phyloP scores from a whole-genome alignment of 2,113 vertebrate species.

The Notechis scutatus region DNA sequence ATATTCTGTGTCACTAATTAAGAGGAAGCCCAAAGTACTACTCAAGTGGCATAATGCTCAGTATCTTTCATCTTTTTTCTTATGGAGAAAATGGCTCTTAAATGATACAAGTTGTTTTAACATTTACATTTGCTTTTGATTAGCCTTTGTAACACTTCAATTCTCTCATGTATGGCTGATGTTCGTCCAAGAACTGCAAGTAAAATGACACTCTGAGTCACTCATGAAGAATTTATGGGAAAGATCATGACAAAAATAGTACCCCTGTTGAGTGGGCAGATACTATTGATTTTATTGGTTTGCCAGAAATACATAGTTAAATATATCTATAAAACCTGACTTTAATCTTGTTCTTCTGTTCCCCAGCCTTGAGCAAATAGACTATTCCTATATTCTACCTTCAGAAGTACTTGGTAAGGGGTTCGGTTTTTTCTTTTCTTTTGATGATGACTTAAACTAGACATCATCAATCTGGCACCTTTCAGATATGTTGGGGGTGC shows the following conservation, averaged over 20 bases:
- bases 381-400: conserved; percentile 51
- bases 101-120: conserved; percentile 63
- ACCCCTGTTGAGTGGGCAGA: conserved; percentile 62
- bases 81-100: conserved; percentile 63
- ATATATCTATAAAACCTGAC: conserved; percentile 61
- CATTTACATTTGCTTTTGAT: conserved; percentile 67
- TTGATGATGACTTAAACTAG: not conserved
- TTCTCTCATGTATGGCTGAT: conserved; percentile 59
- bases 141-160: conserved; percentile 60
- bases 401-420: conserved; percentile 11
- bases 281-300: conserved; percentile 61
- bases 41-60: conserved; percentile 39
- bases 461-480: not conserved
- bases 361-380: conserved; percentile 40
- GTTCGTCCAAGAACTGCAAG: conserved; percentile 64
- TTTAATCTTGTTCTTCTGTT: conserved; percentile 64
- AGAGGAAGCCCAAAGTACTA: conserved; percentile 55
- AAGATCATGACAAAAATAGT: conserved; percentile 67
- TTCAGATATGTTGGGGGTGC: not conserved
- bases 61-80: conserved; percentile 51
- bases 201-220: conserved; percentile 69
- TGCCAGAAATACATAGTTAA: conserved; percentile 69
- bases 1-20: conserved; percentile 41
- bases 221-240: conserved; percentile 68
- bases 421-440: conserved; percentile 15